Conservation (phyloP, 2,113 vertebrate genomes). For the Salvelinus namaycush region DNA sequence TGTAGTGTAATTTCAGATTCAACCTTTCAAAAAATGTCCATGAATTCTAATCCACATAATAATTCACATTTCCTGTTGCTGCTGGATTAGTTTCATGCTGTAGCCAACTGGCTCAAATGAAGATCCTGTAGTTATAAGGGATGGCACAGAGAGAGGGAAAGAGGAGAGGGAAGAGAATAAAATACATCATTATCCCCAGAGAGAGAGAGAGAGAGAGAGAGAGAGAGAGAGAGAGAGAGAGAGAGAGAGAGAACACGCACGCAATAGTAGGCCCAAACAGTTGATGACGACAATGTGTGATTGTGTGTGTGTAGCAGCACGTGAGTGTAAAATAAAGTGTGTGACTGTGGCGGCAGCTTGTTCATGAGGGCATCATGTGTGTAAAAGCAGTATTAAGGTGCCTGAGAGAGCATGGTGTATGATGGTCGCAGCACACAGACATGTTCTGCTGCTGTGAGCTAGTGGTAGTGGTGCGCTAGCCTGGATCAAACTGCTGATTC, state of each 20-base stretch:
- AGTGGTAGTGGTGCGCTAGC: constrained; percentile 3
- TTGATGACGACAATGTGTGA: neutral
- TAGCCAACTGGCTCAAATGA: too few species aligned
- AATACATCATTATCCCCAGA: too few species aligned
- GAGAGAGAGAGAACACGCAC: too few species aligned
- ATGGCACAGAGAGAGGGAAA: neutral
- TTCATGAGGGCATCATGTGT: neutral
- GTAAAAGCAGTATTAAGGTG: neutral
- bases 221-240: neutral
- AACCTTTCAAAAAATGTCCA: too few species aligned
- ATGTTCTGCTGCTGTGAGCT: constrained; percentile 6
- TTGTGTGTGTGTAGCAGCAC: neutral
- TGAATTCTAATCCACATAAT: too few species aligned
- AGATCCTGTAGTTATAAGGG: neutral
- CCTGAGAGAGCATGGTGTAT: neutral
- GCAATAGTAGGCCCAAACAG: too few species aligned
- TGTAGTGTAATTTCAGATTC: too few species aligned
- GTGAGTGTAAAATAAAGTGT: neutral
- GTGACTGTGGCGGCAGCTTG: neutral
- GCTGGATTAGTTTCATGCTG: too few species aligned
- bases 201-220: too few species aligned
- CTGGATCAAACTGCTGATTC: neutral
- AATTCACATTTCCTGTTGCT: too few species aligned
- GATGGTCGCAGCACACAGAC: neutral
- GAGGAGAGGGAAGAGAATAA: neutral